phyloP scores from a whole-genome alignment of 1,140 invertebrate species.

The Ips nitidus region DNA sequence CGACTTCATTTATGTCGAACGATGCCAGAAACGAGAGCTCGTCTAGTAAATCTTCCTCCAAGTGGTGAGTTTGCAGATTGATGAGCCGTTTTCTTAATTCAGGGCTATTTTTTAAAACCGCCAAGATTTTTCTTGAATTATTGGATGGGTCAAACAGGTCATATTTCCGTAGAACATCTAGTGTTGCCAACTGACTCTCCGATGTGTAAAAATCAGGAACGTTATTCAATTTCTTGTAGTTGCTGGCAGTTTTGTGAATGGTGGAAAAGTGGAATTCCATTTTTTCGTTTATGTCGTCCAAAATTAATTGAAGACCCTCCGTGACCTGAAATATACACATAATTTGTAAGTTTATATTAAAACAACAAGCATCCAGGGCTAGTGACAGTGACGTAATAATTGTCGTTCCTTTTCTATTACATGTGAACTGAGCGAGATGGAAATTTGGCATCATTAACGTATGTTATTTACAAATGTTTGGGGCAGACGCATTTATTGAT shows the following conservation, averaged over 20 bases:
- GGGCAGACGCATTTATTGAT: too few species aligned
- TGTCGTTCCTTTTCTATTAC: too few species aligned
- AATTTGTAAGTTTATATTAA: not conserved
- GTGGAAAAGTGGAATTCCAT: slow-evolving; percentile 40
- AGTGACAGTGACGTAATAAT: too few species aligned
- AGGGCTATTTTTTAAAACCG: slow-evolving; percentile 2
- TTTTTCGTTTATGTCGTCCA: slow-evolving; percentile 38
- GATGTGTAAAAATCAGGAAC: slow-evolving; percentile 40
- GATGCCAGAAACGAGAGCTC: slow-evolving; percentile 2
- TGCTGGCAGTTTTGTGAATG: slow-evolving; percentile 42
- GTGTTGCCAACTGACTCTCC: slow-evolving; percentile 8
- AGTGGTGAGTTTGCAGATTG: slow-evolving; percentile 13
- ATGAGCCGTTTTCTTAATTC: slow-evolving; percentile 20
- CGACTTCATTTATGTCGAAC: not conserved
- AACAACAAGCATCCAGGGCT: not conserved
- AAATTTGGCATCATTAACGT: too few species aligned
- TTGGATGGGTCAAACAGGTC: slow-evolving; percentile 8
- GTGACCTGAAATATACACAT: slow-evolving; percentile 7
- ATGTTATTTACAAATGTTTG: too few species aligned
- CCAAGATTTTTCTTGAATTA: not conserved
- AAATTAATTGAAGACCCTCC: slow-evolving; percentile 31
- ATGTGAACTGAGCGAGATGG: too few species aligned
- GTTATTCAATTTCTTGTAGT: slow-evolving; percentile 41
- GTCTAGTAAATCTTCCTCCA: not conserved
- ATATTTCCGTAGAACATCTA: slow-evolving; percentile 18